Evolutionary conservation across 2,113 vertebrate genomes (phyloP).

Genomic region (Microcebus murinus): DNA sequence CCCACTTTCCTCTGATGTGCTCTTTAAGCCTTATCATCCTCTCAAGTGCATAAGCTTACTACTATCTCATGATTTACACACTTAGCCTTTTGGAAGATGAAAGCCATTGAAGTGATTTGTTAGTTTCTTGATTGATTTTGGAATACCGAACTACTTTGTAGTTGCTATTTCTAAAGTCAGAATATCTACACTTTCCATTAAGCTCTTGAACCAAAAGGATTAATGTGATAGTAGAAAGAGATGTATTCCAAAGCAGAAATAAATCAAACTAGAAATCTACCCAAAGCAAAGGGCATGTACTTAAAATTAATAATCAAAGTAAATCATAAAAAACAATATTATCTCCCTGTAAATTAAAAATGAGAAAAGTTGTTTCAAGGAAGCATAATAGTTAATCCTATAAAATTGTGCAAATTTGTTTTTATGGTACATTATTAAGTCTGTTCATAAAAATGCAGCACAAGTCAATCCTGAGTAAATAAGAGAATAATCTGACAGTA

Average conservation of each 20-base stretch:
- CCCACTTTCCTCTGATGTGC: background rate
- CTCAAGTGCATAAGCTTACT: background rate
- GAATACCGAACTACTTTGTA: background rate
- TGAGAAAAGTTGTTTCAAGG: background rate
- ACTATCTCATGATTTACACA: conserved; percentile 34
- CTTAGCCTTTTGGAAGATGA: conserved; percentile 35
- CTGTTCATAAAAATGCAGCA: background rate
- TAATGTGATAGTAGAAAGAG: background rate
- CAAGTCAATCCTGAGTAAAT: conserved; percentile 4
- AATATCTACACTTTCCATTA: conserved; percentile 18
- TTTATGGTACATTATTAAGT: background rate
- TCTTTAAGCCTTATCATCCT: background rate
- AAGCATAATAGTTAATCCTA: conserved; percentile 7
- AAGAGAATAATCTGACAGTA: background rate
- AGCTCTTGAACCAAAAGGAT: conserved; percentile 29
- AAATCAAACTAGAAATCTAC: conserved; percentile 38
- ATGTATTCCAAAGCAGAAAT: background rate
- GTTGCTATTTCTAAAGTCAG: background rate
- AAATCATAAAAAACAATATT: conserved; percentile 19
- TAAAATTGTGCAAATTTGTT: background rate
- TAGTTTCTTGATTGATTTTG: background rate
- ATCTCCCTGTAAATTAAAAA: background rate
- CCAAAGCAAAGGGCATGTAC: background rate
- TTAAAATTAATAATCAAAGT: background rate
- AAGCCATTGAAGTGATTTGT: conserved; percentile 15